Evolutionary conservation across 1,140 invertebrate genomes (phyloP).

Genomic region (Nomia melanderi): DNA sequence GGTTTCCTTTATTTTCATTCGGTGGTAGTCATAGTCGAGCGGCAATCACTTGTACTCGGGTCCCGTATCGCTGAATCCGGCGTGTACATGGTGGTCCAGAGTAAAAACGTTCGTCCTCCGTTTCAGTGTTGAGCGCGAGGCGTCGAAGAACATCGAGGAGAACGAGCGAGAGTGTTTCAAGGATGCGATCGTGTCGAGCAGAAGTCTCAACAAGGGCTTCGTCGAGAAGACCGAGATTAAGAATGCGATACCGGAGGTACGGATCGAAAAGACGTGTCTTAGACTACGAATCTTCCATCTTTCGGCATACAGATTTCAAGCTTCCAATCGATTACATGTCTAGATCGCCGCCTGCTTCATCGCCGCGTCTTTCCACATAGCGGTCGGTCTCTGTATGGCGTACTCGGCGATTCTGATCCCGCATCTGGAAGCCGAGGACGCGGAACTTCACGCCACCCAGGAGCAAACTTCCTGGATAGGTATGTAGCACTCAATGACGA

Average conservation of each 20-base stretch:
- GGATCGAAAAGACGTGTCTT: neutral
- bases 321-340: neutral
- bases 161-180: slow-evolving; percentile 76
- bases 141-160: slow-evolving; percentile 77
- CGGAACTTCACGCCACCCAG: slow-evolving; percentile 75
- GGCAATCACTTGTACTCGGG: no score
- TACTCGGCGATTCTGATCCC: slow-evolving; percentile 83
- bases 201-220: slow-evolving; percentile 76
- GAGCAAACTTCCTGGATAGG: slow-evolving; percentile 81
- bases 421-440: slow-evolving; percentile 76
- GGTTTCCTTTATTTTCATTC: no score
- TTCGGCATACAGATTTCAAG: neutral
- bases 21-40: no score
- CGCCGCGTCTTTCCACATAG: slow-evolving; percentile 82
- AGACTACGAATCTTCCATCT: neutral
- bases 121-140: slow-evolving; percentile 75
- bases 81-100: no score
- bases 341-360: slow-evolving; percentile 82
- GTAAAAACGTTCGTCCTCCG: neutral
- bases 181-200: slow-evolving; percentile 76
- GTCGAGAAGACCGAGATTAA: slow-evolving; percentile 65
- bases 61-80: no score
- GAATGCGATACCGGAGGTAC: slow-evolving; percentile 73
- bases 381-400: slow-evolving; percentile 82
- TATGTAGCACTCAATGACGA: slow-evolving; percentile 50